phyloP scores from a whole-genome alignment of 2,888 invertebrate species.

The Aphelenchoides bicaudatus region DNA sequence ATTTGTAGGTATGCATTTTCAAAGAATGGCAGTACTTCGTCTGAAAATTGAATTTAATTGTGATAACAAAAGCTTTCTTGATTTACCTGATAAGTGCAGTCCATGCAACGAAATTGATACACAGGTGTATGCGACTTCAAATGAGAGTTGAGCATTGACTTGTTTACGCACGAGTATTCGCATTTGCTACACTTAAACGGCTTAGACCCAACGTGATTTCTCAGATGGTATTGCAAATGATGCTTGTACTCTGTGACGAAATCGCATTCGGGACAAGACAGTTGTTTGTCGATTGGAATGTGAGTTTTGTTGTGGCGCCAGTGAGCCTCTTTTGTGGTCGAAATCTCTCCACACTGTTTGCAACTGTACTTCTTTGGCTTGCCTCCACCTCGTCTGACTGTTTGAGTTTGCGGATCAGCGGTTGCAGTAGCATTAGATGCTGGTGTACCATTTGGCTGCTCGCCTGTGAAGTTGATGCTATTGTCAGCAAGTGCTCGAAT shows the following conservation, averaged over 20 bases:
- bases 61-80: too few species aligned
- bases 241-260: constrained; percentile 98
- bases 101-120: constrained; percentile 73
- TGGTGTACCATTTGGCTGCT: too few species aligned
- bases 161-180: constrained; percentile 76
- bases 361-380: constrained; percentile 78
- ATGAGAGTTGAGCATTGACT: constrained; percentile 97
- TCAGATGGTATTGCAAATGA: constrained; percentile 90
- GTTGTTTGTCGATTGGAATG: constrained; percentile 84
- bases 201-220: constrained; percentile 89
- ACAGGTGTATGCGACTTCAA: constrained; percentile 79
- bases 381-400: constrained; percentile 35
- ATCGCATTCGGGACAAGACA: constrained; percentile 81
- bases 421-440: constrained; percentile 16
- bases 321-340: constrained; percentile 81
- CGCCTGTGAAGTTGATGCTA: background rate
- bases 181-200: constrained; percentile 66
- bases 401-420: constrained; percentile 18
- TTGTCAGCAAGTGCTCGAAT: constrained; percentile 57
- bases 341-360: constrained; percentile 81
- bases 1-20: constrained; percentile 83
- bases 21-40: constrained; percentile 73
- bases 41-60: constrained; percentile 71
- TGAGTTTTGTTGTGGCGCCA: constrained; percentile 86
- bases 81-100: constrained; percentile 93